Percentiles rank a stretch among this genome's conserved stretches.
Evolutionary conservation across 2,797 vertebrate species (phyloP).

Genomic region (Coilia nasus): DNA sequence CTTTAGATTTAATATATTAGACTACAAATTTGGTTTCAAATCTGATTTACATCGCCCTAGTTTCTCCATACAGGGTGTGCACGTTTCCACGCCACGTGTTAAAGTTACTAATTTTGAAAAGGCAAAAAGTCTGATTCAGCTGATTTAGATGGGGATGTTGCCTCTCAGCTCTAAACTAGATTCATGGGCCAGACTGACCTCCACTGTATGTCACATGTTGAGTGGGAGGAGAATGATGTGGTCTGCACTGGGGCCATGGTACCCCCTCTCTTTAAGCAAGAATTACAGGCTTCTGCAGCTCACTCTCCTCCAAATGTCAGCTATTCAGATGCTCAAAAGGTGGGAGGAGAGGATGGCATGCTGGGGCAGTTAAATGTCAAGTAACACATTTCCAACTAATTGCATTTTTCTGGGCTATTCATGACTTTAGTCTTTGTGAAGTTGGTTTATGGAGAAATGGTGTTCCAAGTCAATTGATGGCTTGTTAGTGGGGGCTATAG

Average conservation of each 20-base stretch:
- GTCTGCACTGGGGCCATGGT: slow-evolving; percentile 9
- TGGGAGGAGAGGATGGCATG: slow-evolving; percentile 34
- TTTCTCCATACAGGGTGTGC: too few species aligned
- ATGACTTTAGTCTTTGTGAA: slow-evolving; percentile 54
- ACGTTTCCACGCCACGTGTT: background rate
- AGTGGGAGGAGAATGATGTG: too few species aligned
- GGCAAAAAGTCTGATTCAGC: background rate
- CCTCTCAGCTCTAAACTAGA: slow-evolving; percentile 52
- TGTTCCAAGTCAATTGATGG: background rate
- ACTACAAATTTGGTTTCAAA: too few species aligned
- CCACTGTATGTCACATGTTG: background rate
- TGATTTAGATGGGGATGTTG: background rate
- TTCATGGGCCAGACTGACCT: slow-evolving; percentile 44
- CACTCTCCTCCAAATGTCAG: slow-evolving; percentile 74
- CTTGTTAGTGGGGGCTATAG: too few species aligned
- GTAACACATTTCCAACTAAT: slow-evolving; percentile 76
- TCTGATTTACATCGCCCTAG: too few species aligned
- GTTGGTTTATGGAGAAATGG: slow-evolving; percentile 64
- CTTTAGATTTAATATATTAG: too few species aligned
- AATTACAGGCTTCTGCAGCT: slow-evolving; percentile 65
- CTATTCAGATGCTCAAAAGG: slow-evolving; percentile 67
- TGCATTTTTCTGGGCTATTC: slow-evolving; percentile 66
- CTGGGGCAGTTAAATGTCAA: slow-evolving; percentile 73
- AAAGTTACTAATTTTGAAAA: background rate
- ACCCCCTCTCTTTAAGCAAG: slow-evolving; percentile 56